These are phyloP conservation scores for Thamnophis elegans DNA, from an alignment of 2,797 vertebrate genomes.

Conservation along the genomic window DNA sequence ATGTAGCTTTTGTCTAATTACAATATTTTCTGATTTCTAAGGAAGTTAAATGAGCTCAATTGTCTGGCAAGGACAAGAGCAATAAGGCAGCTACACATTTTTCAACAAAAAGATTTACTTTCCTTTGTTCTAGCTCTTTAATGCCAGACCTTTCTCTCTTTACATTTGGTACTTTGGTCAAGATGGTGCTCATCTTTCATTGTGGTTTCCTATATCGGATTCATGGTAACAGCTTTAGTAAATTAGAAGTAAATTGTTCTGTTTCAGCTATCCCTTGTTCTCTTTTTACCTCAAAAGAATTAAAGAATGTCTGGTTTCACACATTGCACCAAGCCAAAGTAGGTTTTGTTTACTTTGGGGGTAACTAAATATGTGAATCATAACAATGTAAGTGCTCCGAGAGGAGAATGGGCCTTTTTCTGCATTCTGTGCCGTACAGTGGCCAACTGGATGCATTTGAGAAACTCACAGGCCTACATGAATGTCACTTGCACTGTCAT, in stretches of 20 bases:
- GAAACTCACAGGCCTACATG: neutral
- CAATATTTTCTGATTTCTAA: conserved; percentile 34
- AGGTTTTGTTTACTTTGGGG: neutral
- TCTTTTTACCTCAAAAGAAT: too few relatives aligned
- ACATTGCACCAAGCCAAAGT: neutral
- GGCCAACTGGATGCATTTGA: neutral
- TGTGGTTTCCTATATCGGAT: neutral
- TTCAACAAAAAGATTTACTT: neutral
- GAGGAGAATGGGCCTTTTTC: neutral
- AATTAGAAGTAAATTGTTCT: neutral
- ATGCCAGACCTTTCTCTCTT: neutral
- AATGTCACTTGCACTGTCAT: neutral
- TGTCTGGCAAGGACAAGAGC: conserved; percentile 14
- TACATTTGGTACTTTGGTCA: neutral
- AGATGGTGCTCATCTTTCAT: neutral
- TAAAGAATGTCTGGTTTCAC: neutral
- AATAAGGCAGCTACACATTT: conserved; percentile 9
- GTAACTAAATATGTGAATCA: neutral
- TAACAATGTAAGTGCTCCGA: neutral
- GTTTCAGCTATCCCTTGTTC: neutral
- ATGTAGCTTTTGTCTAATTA: conserved; percentile 15
- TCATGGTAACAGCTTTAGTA: neutral
- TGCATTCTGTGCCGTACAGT: neutral
- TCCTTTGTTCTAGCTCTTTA: neutral
- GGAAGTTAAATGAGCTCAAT: conserved; percentile 31